A percentile compares a stretch with the other conserved stretches of the same genome.
Conservation (phyloP, 2,797 vertebrate genomes). For the Phylloscopus collybita region DNA sequence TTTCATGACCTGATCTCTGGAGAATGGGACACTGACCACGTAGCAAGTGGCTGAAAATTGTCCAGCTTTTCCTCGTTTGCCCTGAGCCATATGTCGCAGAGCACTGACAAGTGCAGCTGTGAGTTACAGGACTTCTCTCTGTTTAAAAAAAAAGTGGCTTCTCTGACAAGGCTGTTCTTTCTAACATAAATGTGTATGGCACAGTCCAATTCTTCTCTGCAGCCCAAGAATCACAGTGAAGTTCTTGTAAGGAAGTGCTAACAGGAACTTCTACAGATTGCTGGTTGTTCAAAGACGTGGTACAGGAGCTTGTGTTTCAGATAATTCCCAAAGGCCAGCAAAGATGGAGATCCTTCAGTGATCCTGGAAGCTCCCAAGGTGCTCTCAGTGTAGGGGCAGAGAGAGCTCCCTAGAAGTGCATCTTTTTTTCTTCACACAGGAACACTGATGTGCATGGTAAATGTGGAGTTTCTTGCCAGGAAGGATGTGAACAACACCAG, state of each 20-base stretch:
- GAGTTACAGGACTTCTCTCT: not conserved
- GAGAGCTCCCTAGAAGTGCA: not conserved
- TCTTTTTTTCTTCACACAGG: not conserved
- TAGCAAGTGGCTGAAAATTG: not conserved
- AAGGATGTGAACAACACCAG: not conserved
- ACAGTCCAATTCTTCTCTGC: not conserved
- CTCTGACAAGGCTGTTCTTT: not conserved
- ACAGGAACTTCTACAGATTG: not conserved
- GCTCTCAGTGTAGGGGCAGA: not conserved
- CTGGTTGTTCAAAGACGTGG: fast-evolving
- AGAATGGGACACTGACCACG: not conserved
- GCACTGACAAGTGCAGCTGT: not conserved
- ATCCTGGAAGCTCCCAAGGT: not conserved
- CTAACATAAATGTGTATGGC: not conserved
- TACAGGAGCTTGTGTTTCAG: not conserved
- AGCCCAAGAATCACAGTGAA: not conserved
- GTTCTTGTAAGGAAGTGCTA: not conserved
- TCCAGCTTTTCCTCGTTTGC: not conserved
- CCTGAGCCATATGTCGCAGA: not conserved
- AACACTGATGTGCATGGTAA: not conserved
- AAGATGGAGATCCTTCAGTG: not conserved
- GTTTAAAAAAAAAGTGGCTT: not conserved
- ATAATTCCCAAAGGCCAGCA: not conserved
- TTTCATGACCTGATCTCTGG: conserved; percentile 1
- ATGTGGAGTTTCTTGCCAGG: not conserved